Base-by-base conservation (phyloP, 1,140 invertebrate species). In the Episyrphus balteatus region DNA sequence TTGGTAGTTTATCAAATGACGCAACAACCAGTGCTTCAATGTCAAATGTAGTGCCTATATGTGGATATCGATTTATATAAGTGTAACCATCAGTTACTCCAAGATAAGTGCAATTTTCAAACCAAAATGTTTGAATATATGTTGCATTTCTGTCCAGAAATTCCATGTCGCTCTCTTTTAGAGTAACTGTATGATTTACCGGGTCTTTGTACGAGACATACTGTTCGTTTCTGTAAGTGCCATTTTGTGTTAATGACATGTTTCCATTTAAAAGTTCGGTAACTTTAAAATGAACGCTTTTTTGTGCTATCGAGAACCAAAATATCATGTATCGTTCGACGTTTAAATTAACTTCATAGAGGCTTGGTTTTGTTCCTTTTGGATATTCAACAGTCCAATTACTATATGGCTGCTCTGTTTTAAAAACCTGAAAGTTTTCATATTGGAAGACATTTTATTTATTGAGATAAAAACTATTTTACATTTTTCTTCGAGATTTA, bases 21-120 rank as follows among this genome's bases (percentile, higher is more conserved):
- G 77, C 82, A 13, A 84, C 70, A 9, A 87, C 73, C 41, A 87
- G 66, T 1, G 77, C 81, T 67, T 86, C 82, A 42, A 87, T 63
- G n/a, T 71, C 67, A 56, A 82, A 76, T n/a, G 74, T 68, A 51
- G 67, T 56, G 58, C 79, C 77, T 13, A 77, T 60, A 51, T 72
- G 69, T 2, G 73, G 72, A 58, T 84, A 88, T 55, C 78, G 81
- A 49, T 76, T 77, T 43, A 65, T 57, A 49, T 83, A 79, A 18
- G 70, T 63, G 30, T 78, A 74, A 61, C 80, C 73, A 42, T 68
- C 70, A 0, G 79, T 78, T 47, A 75, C 65, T 34, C 82, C 84
- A 47, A 82, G 75, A 66, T 80, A 83, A 52, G 74, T 70, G 56
- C 84, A 88, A 58, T 87, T 79, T 38, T 86, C 72, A 57, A 86